phyloP scores from a whole-genome alignment of 2,797 vertebrate genomes.

The Caiman crocodilus region DNA sequence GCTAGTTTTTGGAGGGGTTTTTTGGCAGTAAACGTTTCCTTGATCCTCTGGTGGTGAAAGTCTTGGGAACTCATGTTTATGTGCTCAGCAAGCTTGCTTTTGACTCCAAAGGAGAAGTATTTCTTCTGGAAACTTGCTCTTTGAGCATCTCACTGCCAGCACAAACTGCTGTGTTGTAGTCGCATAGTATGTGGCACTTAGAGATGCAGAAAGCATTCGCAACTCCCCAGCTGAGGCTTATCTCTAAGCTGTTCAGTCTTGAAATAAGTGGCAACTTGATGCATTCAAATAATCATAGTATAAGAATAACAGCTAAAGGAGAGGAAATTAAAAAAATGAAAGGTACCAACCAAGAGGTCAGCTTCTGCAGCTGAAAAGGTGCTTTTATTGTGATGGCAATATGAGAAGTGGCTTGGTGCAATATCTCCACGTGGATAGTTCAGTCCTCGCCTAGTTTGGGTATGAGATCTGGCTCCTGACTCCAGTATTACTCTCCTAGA shows the following conservation, averaged over 20 bases:
- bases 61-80: conserved; percentile 33
- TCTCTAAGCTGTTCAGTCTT: conserved; percentile 55
- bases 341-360: background rate
- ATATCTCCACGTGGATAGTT: background rate
- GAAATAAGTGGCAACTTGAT: conserved; percentile 25
- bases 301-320: background rate
- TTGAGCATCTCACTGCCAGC: conserved; percentile 36
- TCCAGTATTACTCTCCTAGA: no score
- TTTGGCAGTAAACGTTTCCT: conserved; percentile 48
- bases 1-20: background rate
- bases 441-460: background rate
- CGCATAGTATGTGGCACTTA: conserved; percentile 42
- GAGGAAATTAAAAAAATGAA: conserved; percentile 10
- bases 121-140: background rate
- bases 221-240: conserved; percentile 26
- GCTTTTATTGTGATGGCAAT: background rate
- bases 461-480: background rate
- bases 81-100: no score
- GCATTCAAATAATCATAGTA: conserved; percentile 22
- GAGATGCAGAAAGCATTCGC: conserved; percentile 49
- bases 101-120: background rate
- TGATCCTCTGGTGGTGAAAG: conserved; percentile 25
- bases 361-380: background rate
- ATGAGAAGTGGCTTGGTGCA: background rate
- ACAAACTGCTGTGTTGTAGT: conserved; percentile 47